Evolutionary conservation across 2,113 vertebrate genomes (phyloP), one percentile per base, ranked within the genome.

Genomic region (Alethe diademata): DNA sequence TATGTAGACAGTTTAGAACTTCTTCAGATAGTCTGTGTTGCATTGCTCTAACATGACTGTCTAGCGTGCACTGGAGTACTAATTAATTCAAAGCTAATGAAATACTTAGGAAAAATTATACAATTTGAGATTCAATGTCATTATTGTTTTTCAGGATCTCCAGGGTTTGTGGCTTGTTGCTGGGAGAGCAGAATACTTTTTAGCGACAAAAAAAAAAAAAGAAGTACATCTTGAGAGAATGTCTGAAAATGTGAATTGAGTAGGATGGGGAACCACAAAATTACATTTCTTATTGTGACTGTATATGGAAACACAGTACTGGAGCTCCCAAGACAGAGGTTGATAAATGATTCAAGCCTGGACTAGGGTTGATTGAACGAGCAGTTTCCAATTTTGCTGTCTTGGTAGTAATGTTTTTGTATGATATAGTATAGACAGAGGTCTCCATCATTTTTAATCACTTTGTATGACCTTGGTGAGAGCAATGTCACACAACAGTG

Each of bases 321-420:
- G 66, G 42, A 90, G 25, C 26, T 90, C 35, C n/a, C 84, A 91
- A 78, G 80, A 58, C 23, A 76, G 69, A 85, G 54, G 8, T 2
- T 82, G 60, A 82, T 85, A 82, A 91, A 90, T 58, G 45, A 62
- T 88, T 94, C 57, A 85, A 58, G 24, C 17, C 28, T 70, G 58
- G 31, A 36, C 38, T 58, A 73, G 62, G 19, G 60, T 51, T 95
- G 54, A 91, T 72, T 91, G 81, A 95, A 92, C 12, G 1, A 75
- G 36, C 45, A 87, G 36, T 78, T 93, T 74, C 69, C 65, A 75
- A 12, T 64, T 75, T 78, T 69, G 78, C 43, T 86, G 33, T 69
- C 79, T 65, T 65, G 45, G n/a, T 81, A 78, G 62, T 25, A 94
- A 87, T 81, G 53, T 71, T 95, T 96, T 91, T 86, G n/a, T 89